Conservation (phyloP, 2,113 vertebrate genomes). For the Daubentonia madagascariensis region DNA sequence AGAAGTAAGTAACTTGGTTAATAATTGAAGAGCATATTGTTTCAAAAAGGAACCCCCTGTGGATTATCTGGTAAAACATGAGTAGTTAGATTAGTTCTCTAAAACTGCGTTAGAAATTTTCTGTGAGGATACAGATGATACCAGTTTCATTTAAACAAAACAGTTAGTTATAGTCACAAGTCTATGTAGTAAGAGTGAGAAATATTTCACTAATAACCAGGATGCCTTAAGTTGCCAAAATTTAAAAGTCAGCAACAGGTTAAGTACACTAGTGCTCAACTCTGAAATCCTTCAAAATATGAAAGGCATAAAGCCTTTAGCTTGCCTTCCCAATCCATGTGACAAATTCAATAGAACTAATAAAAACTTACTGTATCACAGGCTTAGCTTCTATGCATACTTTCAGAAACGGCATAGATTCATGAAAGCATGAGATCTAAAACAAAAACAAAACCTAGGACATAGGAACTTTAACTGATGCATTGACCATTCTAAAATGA, state of each 20-base stretch:
- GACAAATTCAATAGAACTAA: slow-evolving; percentile 37
- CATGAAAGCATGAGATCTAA: not conserved
- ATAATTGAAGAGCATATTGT: slow-evolving; percentile 69
- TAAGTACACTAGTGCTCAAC: slow-evolving; percentile 67
- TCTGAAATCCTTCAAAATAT: slow-evolving; percentile 72
- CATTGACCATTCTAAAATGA: slow-evolving; percentile 58
- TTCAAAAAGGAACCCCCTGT: slow-evolving; percentile 61
- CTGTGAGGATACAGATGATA: not conserved
- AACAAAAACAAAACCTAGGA: slow-evolving; percentile 70
- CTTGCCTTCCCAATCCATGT: slow-evolving; percentile 53
- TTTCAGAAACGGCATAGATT: slow-evolving; percentile 69
- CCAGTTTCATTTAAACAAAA: slow-evolving; percentile 64
- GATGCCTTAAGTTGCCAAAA: slow-evolving; percentile 52
- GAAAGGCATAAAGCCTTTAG: slow-evolving; percentile 50
- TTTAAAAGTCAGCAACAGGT: slow-evolving; percentile 71
- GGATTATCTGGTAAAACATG: slow-evolving; percentile 68
- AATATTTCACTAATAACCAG: slow-evolving; percentile 36
- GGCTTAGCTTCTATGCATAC: slow-evolving; percentile 69
- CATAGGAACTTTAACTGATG: slow-evolving; percentile 60
- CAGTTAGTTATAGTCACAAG: slow-evolving; percentile 6
- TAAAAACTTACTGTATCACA: slow-evolving; percentile 66
- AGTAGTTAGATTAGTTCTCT: slow-evolving; percentile 60
- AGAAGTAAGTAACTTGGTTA: slow-evolving; percentile 76
- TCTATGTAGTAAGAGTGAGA: slow-evolving; percentile 48
- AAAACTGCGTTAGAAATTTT: slow-evolving; percentile 37